Evolutionary conservation across 2,888 invertebrate species (phyloP), one percentile per base, ranked within the genome.

Genomic region (Bombyx huttoni): DNA sequence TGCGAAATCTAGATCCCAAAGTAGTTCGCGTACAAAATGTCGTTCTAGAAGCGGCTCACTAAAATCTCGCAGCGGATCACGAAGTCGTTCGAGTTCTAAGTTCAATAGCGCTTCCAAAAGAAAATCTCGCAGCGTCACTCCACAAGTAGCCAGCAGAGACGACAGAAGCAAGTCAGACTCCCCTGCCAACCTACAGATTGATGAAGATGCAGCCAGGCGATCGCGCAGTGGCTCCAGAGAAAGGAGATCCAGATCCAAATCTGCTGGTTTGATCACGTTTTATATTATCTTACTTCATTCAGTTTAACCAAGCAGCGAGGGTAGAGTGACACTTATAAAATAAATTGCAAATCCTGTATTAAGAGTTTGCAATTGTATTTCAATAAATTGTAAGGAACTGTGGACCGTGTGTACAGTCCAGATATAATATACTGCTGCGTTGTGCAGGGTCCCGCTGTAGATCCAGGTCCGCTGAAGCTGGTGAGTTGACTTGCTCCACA

Each of bases 391-490:
- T 24, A 24, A 14, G n/a, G 8, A 3, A 40, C 7, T 40, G 12
- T 12, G 40, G 7, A 12, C 12, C 9, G 2, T n/a, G n/a, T n/a
- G n/a, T 7, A 40, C 40, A 40, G 40, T 40, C 8, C 7, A 40
- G 12, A 7, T 10, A 40, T 40, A 40, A 40, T 40, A 7, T 40
- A 40, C 40, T 7, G 40, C 40, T 40, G 40, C 8, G 8, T 48
- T 7, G 34, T 47, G 47, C 59, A 65, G 73, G 63, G 14, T 60
- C 60, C 0, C 62, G 64, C 47, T 69, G 65, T 50, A 69, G 68
- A 8, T 72, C 71, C 0, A 57, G 65, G n/a, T 67, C 67, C 51
- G 12, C 52, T 51, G 51, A 14, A 9, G 49, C 13, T 13, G 51
- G 51, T 51, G 46, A 51, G 13, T 46, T 51, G 48, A 12, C 52